A percentile compares a stretch with the other conserved stretches of the same genome.
Conservation (phyloP, 2,888 invertebrate species). For the Lepeophtheirus nordmannii region DNA sequence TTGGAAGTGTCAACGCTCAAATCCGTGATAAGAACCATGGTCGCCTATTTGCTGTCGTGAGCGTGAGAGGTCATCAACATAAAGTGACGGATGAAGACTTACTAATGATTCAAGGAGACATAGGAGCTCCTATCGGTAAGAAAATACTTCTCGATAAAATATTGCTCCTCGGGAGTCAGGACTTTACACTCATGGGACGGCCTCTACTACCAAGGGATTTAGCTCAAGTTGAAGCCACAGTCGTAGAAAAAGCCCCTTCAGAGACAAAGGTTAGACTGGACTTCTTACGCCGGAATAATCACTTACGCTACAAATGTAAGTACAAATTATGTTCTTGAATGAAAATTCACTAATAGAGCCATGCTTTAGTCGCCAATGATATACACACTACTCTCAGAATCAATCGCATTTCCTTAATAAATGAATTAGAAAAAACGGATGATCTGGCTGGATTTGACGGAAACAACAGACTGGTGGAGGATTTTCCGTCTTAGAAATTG, state of each 20-base stretch:
- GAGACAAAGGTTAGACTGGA: slow-evolving; percentile 57
- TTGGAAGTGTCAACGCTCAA: slow-evolving; percentile 43
- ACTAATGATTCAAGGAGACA: slow-evolving; percentile 4
- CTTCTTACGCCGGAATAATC: slow-evolving; percentile 45
- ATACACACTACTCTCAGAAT: slow-evolving; percentile 35
- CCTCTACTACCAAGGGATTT: slow-evolving; percentile 58
- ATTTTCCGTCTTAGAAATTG: no score
- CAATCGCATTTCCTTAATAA: slow-evolving; percentile 30
- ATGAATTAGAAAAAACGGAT: not conserved
- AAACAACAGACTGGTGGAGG: not conserved
- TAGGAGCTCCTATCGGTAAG: not conserved
- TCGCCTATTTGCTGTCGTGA: slow-evolving; percentile 62
- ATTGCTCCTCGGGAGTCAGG: slow-evolving; percentile 54
- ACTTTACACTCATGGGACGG: slow-evolving; percentile 64
- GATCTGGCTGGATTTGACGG: not conserved
- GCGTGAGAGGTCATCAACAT: slow-evolving; percentile 64
- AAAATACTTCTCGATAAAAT: slow-evolving; percentile 36
- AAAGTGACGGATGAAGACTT: slow-evolving; percentile 54
- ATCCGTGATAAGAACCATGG: slow-evolving; percentile 43
- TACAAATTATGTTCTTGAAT: slow-evolving; percentile 28
- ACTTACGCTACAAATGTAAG: slow-evolving; percentile 28
- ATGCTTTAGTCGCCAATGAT: slow-evolving; percentile 31
- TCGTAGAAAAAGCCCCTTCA: slow-evolving; percentile 65
- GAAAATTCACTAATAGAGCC: not conserved
- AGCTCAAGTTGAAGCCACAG: slow-evolving; percentile 58